A percentile compares a stretch with the other conserved stretches of the same genome.
Evolutionary conservation across 2,888 invertebrate species (phyloP).

Genomic region (Mycalesis mineus): DNA sequence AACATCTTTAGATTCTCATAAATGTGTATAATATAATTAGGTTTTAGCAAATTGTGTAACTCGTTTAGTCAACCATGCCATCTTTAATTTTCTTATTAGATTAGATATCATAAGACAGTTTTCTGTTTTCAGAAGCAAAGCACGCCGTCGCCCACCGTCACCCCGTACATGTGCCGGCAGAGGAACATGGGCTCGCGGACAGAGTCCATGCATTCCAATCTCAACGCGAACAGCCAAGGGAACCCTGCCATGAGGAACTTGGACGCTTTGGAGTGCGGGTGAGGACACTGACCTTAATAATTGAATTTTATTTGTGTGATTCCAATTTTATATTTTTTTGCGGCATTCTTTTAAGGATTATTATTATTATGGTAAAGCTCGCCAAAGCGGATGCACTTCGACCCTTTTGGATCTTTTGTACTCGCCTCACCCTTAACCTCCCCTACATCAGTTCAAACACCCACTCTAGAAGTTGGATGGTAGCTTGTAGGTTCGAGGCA

Average conservation of each 20-base stretch:
- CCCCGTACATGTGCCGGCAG: conserved; percentile 89
- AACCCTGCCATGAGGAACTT: conserved; percentile 52
- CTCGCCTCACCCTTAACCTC: too few species aligned
- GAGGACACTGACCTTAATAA: conserved; percentile 37
- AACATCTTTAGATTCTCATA: background rate
- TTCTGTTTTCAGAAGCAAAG: conserved; percentile 56
- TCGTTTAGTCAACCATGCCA: background rate
- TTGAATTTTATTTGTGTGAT: too few species aligned
- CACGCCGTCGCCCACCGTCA: conserved; percentile 86
- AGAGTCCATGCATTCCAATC: conserved; percentile 59
- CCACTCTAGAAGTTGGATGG: too few species aligned
- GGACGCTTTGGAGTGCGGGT: conserved; percentile 70
- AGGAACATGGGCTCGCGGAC: conserved; percentile 81
- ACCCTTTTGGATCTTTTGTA: too few species aligned
- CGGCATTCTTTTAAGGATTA: too few species aligned
- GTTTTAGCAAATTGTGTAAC: background rate
- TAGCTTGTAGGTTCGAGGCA: too few species aligned
- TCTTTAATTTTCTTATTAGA: background rate
- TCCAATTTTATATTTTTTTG: too few species aligned
- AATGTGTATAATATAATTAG: background rate
- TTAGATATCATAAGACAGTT: background rate
- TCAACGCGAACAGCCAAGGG: conserved; percentile 41
- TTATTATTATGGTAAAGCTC: too few species aligned
- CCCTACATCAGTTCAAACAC: too few species aligned
- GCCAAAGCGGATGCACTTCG: too few species aligned